Conservation (phyloP, 2,888 invertebrate genomes). For the Tetragonula carbonaria region DNA sequence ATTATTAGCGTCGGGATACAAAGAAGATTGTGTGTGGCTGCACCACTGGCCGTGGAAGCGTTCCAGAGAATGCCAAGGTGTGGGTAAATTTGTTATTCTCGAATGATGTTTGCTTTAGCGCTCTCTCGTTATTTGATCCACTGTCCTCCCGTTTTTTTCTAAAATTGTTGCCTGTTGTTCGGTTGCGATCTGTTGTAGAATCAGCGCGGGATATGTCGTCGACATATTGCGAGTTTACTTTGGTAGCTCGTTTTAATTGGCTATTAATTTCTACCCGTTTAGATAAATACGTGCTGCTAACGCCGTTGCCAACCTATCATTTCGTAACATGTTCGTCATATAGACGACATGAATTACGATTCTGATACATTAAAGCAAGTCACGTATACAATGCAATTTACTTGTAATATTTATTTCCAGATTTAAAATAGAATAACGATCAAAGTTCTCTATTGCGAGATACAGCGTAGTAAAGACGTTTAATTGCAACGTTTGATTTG, state of each 20-base stretch:
- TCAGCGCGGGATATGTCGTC: not conserved
- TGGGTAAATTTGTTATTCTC: conserved; percentile 6
- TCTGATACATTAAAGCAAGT: not conserved
- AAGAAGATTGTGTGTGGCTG: not conserved
- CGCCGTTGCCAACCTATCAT: not conserved
- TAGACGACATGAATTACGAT: not conserved
- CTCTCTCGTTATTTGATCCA: not conserved
- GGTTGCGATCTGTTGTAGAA: not conserved
- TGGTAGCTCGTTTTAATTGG: not conserved
- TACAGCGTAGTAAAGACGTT: too few species aligned
- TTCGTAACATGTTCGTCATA: not conserved
- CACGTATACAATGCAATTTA: not conserved
- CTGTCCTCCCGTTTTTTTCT: not conserved
- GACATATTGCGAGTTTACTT: not conserved
- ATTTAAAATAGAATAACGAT: not conserved
- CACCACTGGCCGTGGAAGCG: not conserved
- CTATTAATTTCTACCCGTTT: not conserved
- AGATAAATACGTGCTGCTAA: not conserved
- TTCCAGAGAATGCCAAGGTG: not conserved
- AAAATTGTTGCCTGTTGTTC: not conserved
- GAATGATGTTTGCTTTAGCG: not conserved
- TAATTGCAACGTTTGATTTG: too few species aligned
- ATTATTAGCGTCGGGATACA: conserved; percentile 33
- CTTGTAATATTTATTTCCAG: not conserved
- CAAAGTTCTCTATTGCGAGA: not conserved